These are phyloP conservation scores for Zaprionus tsacasi DNA, from an alignment of 1,140 invertebrate species.

Conservation along the genomic window DNA sequence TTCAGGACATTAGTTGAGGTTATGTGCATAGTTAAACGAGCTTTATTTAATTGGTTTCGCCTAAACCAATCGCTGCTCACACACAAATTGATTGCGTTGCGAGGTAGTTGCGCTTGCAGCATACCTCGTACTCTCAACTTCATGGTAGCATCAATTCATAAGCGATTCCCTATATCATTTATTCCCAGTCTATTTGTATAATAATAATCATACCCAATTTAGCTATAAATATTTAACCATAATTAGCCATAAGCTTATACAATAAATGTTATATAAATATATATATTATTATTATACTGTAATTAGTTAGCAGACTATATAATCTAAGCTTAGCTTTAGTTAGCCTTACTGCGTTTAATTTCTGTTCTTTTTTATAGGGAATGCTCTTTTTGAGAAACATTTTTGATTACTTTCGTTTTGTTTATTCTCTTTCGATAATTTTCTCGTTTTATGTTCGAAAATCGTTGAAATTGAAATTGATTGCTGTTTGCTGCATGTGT, in stretches of 20 bases:
- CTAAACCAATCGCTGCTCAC: neutral
- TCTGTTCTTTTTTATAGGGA: slow-evolving; percentile 8
- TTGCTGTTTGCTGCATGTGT: slow-evolving; percentile 81
- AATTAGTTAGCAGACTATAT: slow-evolving; percentile 15
- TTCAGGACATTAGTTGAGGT: slow-evolving; percentile 1
- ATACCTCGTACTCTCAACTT: neutral
- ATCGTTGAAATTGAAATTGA: slow-evolving; percentile 64
- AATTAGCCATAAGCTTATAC: slow-evolving; percentile 17
- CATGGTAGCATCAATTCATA: neutral
- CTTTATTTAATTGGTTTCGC: slow-evolving; percentile 8
- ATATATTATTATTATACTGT: slow-evolving; percentile 17
- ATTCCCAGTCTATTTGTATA: neutral
- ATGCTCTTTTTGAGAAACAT: slow-evolving; percentile 30
- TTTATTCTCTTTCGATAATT: slow-evolving; percentile 36
- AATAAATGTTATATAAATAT: neutral
- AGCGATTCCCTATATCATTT: neutral
- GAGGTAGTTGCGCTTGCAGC: neutral
- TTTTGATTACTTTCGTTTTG: slow-evolving; percentile 42
- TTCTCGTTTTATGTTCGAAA: slow-evolving; percentile 63
- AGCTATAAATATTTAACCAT: slow-evolving; percentile 6
- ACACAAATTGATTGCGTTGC: neutral
- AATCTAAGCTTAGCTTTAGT: slow-evolving; percentile 40
- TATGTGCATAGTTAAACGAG: slow-evolving; percentile 3
- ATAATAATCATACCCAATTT: neutral
- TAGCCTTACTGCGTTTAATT: slow-evolving; percentile 20